Evolutionary conservation across 2,797 vertebrate genomes (phyloP).

Genomic region (Octomys mimax): DNA sequence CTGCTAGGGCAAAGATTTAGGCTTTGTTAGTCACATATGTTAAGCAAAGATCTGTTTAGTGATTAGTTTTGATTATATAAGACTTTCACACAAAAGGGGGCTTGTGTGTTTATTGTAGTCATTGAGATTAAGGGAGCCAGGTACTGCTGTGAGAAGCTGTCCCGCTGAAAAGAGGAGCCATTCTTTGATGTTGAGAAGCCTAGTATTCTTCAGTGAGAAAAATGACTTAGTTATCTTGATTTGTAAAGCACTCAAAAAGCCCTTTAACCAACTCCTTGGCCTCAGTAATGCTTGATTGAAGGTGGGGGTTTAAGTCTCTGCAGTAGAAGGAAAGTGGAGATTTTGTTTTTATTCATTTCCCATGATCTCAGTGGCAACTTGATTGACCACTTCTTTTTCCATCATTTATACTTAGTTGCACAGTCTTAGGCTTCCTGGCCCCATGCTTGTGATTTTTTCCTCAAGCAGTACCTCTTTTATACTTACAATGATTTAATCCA

Average conservation of each 20-base stretch:
- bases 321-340: conserved; percentile 26
- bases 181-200: conserved; percentile 69
- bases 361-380: conserved; percentile 47
- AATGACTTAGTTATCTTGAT: conserved; percentile 66
- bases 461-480: neutral
- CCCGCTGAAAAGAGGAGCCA: conserved; percentile 70
- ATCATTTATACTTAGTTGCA: conserved; percentile 31
- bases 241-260: conserved; percentile 67
- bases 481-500: conserved; percentile 26
- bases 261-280: conserved; percentile 18
- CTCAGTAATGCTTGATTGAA: conserved; percentile 40
- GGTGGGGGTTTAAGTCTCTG: neutral
- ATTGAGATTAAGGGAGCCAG: conserved; percentile 78
- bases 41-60: conserved; percentile 75
- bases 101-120: conserved; percentile 77
- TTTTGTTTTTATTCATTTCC: conserved; percentile 59
- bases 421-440: conserved; percentile 7
- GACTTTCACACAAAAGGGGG: conserved; percentile 73
- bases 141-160: conserved; percentile 74
- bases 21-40: conserved; percentile 57
- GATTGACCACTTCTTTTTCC: neutral
- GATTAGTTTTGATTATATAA: conserved; percentile 80
- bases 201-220: conserved; percentile 24
- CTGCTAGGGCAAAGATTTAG: conserved; percentile 38
- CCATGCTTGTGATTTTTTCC: neutral